Evolutionary conservation across 2,888 invertebrate species (phyloP), one percentile per base, ranked within the genome.

Genomic region (Amaurobius ferox): DNA sequence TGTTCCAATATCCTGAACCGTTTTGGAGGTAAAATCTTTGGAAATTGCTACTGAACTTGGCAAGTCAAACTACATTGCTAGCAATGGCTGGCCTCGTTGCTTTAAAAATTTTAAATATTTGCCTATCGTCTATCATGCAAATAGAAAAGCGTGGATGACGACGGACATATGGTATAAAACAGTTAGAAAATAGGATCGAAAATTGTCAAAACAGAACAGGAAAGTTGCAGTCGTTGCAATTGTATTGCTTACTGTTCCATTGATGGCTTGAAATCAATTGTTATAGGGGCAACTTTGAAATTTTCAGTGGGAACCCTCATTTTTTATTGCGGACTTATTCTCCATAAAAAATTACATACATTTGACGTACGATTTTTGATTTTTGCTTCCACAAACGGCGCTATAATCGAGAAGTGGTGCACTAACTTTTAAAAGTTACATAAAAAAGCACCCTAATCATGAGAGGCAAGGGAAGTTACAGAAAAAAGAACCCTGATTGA

Each of bases 81-180:
- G 71, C 23, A 71, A 71, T 71, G 48, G 28, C 9, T 44, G 48
- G 19, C 64, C 64, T 64, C 23, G 32, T 5, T 76, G 76, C 16
- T 23, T 30, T 7, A 76, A 66, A 30, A 76, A 28, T 61, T 19
- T 29, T 1, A 61, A 76, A 39, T 76, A 35, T 55, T 19, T 66
- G 3, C 72, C 76, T 1, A 13, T 62, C 9, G 0, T n/a, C n/a
- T 76, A 76, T 26, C 6, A 23, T 13, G 64, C 64, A 13, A 55
- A 76, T 13, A 30, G 1, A 66, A 76, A 76, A n/a, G 30, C 76
- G 26, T 64, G 62, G 76, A 64, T 76, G 66, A 64, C 64, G 9
- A 3, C 29, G 3, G 19, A 9, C 64, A 64, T 64, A 5, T 64
- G 29, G 29, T 28, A 64, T 3, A 29, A 64, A 68, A 68, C 39